Conservation (phyloP, 2,888 invertebrate genomes). For the Chironomus riparius region DNA sequence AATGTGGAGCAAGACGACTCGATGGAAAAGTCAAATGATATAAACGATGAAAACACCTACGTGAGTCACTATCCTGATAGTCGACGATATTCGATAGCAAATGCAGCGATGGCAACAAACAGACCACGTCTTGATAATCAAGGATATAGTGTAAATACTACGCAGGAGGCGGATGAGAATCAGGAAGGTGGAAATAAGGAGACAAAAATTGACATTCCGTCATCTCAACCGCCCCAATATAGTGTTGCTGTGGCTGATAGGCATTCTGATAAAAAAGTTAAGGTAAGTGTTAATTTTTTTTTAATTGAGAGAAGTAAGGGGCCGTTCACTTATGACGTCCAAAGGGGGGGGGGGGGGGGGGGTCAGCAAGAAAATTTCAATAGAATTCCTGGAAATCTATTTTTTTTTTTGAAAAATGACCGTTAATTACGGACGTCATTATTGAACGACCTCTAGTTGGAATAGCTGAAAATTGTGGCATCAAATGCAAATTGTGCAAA, state of each 20-base stretch:
- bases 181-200: neutral
- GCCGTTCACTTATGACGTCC: too few species aligned
- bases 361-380: too few species aligned
- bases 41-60: slow-evolving; percentile 10
- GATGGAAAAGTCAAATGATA: slow-evolving; percentile 28
- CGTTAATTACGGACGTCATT: too few species aligned
- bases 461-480: too few species aligned
- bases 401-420: too few species aligned
- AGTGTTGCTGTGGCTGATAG: neutral
- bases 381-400: too few species aligned
- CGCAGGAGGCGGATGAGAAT: neutral
- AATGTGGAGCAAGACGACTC: slow-evolving; percentile 29
- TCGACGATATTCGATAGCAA: slow-evolving; percentile 20
- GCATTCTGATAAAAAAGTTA: slow-evolving; percentile 39
- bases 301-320: too few species aligned
- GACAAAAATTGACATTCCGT: slow-evolving; percentile 28
- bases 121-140: slow-evolving; percentile 2
- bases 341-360: too few species aligned
- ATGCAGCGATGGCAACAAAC: slow-evolving; percentile 10
- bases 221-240: slow-evolving; percentile 12
- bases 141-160: neutral
- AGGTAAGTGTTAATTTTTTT: slow-evolving; percentile 34
- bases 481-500: too few species aligned
- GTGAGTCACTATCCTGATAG: slow-evolving; percentile 18
- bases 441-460: too few species aligned